Percentiles rank a stretch among this genome's conserved stretches.
These are phyloP conservation scores for Lucinisca nassula DNA, from an alignment of 2,888 invertebrate genomes.

Conservation along the genomic window DNA sequence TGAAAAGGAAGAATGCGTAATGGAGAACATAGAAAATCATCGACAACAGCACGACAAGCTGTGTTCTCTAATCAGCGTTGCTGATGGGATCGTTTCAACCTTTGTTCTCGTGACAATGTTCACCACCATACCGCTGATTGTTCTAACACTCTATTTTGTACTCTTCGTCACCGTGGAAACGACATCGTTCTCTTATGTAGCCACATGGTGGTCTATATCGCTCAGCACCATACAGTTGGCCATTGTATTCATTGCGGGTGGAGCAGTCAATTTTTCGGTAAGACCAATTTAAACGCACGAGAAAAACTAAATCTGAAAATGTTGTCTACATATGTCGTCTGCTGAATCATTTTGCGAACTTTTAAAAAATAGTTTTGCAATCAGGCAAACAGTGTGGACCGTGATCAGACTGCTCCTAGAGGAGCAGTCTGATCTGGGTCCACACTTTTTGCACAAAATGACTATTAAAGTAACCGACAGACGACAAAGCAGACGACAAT, in stretches of 20 bases:
- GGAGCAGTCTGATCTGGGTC: no score
- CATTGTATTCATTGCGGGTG: constrained; percentile 67
- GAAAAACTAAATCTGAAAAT: no score
- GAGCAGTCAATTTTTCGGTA: constrained; percentile 70
- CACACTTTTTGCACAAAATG: no score
- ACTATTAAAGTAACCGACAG: no score
- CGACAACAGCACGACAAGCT: constrained; percentile 68
- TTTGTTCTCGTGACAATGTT: constrained; percentile 67
- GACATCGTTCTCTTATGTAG: constrained; percentile 57
- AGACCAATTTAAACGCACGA: no score
- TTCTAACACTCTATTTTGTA: constrained; percentile 72
- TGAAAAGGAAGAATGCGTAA: constrained; percentile 41
- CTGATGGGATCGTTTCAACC: constrained; percentile 68
- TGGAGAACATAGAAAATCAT: constrained; percentile 60
- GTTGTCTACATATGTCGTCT: no score
- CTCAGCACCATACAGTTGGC: constrained; percentile 68
- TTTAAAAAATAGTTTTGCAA: no score
- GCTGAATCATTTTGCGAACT: no score
- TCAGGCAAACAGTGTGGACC: no score
- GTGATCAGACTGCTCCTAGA: no score
- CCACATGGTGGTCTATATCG: constrained; percentile 74
- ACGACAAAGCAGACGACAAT: no score
- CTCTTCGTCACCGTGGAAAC: constrained; percentile 61
- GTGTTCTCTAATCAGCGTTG: constrained; percentile 46
- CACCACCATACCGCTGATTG: constrained; percentile 72